phyloP scores from a whole-genome alignment of 2,888 invertebrate species.

The Idaea straminata region DNA sequence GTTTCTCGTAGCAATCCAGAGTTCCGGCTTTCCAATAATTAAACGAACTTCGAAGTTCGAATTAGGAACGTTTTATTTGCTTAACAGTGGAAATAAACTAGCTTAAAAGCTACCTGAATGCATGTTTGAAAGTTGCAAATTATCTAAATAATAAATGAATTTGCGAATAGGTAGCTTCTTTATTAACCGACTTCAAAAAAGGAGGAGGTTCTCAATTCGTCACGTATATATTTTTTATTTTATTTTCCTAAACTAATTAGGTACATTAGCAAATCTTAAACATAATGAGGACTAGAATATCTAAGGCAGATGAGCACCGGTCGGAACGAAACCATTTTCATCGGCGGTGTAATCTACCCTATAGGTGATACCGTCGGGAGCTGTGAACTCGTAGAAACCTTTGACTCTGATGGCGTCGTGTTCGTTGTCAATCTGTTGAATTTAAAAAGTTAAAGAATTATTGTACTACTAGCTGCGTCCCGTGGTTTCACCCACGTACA shows the following conservation, averaged over 20 bases:
- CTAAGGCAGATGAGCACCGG: constrained; percentile 61
- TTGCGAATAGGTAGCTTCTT: constrained; percentile 24
- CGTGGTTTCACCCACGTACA: too few relatives aligned
- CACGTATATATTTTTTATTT: too few relatives aligned
- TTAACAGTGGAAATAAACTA: too few relatives aligned
- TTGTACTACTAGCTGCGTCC: too few relatives aligned
- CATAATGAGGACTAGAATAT: constrained; percentile 34
- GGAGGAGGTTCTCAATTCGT: too few relatives aligned
- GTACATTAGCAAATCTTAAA: background rate
- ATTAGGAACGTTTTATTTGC: too few relatives aligned
- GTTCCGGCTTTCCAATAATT: too few relatives aligned
- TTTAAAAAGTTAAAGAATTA: background rate
- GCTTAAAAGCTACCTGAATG: too few relatives aligned
- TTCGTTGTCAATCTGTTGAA: constrained; percentile 46
- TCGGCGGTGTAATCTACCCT: constrained; percentile 74
- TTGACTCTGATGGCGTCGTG: constrained; percentile 53
- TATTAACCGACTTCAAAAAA: too few relatives aligned
- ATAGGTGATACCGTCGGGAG: constrained; percentile 69
- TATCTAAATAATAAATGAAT: constrained; percentile 14
- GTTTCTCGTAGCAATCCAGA: too few relatives aligned
- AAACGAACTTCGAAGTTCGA: too few relatives aligned
- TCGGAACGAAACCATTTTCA: constrained; percentile 65
- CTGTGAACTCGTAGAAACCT: constrained; percentile 69
- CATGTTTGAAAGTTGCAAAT: background rate
- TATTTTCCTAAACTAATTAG: constrained; percentile 22